These are phyloP conservation scores for Therioaphis trifolii DNA, from an alignment of 2,888 invertebrate species.

Conservation along the genomic window DNA sequence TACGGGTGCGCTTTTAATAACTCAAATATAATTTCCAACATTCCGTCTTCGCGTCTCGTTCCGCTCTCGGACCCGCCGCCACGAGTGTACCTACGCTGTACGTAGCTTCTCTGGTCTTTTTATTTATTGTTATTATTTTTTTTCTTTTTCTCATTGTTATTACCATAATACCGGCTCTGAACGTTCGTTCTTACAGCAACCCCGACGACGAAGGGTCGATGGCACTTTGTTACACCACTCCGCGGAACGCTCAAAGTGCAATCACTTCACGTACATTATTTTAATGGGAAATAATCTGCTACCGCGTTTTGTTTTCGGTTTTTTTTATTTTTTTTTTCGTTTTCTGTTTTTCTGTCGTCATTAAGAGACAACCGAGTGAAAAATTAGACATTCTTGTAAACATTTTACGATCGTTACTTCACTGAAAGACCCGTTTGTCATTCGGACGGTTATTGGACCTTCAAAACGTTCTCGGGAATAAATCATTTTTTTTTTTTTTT, in stretches of 20 bases:
- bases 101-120: too few species aligned
- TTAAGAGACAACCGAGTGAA: too few species aligned
- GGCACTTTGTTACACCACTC: slow-evolving; percentile 31
- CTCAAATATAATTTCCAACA: slow-evolving; percentile 32
- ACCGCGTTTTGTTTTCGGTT: slow-evolving; percentile 4
- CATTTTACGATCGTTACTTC: not conserved
- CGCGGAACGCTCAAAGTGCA: slow-evolving; percentile 21
- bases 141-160: not conserved
- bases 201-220: not conserved
- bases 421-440: too few species aligned
- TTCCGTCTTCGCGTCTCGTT: slow-evolving; percentile 11
- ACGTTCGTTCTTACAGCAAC: not conserved
- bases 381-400: not conserved
- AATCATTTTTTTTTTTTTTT: too few species aligned
- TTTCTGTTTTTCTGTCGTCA: too few species aligned
- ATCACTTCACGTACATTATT: slow-evolving; percentile 56
- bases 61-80: not conserved
- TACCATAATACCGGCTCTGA: slow-evolving; percentile 11
- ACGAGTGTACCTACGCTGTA: too few species aligned
- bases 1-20: slow-evolving; percentile 28
- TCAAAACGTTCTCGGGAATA: too few species aligned
- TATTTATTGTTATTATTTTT: too few species aligned
- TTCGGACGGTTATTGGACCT: too few species aligned
- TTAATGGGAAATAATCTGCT: slow-evolving; percentile 50
- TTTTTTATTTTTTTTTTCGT: too few species aligned